phyloP scores from a whole-genome alignment of 2,113 vertebrate genomes.

The Hyperopisus bebe region DNA sequence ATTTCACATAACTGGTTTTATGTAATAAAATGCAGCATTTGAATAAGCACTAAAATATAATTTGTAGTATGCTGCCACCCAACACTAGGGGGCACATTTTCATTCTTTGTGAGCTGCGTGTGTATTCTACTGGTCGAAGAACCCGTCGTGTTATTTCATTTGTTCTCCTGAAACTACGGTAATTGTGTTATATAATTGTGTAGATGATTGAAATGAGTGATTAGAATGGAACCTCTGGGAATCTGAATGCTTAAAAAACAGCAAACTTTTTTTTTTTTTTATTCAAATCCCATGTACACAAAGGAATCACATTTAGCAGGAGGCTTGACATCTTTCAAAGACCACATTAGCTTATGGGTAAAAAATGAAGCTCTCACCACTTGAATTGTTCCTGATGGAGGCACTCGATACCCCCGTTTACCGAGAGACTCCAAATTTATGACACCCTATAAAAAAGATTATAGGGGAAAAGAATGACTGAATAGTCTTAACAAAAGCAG shows the following conservation, averaged over 20 bases:
- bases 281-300: neutral
- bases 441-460: conserved; percentile 71
- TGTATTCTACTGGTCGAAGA: neutral
- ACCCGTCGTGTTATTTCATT: conserved; percentile 4
- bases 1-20: neutral
- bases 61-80: neutral
- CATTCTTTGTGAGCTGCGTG: neutral
- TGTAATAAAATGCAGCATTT: neutral
- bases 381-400: conserved; percentile 99
- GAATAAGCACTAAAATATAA: neutral
- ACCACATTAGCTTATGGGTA: neutral
- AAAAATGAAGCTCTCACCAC: conserved; percentile 71
- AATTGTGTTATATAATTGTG: too few species aligned
- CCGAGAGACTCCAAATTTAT: conserved; percentile 97
- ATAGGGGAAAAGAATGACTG: neutral
- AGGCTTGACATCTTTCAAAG: neutral
- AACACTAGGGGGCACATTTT: conserved; percentile 23
- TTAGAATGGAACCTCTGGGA: neutral
- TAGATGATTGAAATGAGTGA: neutral
- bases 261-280: neutral
- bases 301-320: neutral
- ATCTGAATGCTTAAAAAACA: neutral
- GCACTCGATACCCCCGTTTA: conserved; percentile 97
- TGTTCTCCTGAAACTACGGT: neutral
- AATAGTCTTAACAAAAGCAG: neutral